Evolutionary conservation across 2,888 invertebrate genomes (phyloP), one percentile per base, ranked within the genome.

Genomic region (Tetheella fluctuosa): DNA sequence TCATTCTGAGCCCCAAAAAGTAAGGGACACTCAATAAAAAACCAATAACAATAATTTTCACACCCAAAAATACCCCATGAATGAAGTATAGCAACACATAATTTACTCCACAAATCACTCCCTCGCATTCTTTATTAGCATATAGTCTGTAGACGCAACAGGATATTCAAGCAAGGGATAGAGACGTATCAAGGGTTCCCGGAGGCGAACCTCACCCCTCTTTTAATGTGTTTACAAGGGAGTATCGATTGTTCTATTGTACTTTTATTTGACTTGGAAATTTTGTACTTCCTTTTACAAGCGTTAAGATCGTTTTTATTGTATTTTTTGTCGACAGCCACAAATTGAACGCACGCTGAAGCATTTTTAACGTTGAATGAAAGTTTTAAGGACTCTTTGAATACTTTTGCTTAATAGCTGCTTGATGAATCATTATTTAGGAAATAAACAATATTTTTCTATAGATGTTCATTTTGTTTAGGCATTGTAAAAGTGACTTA

Each of bases 151-250:
- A 84, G 84, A 84, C 86, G 90, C 91, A 91, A 91, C 91, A 90
- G 90, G 90, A 90, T 90, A 88, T 88, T 88, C 86, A 83, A 80
- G 69, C 48, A 73, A 83, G 86, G 89, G 86, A 89, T 89, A 78
- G 82, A 86, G 86, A 86, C 77, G 84, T 84, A 85, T 85, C 80
- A 80, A 82, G 83, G 85, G 82, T 81, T n/a, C 80, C 79, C 71
- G 70, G 70, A 64, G 68, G 74, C 73, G 63, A 62, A 64, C 57
- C 67, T 68, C 60, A 65, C 80, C 83, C 89, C 89, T 88, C 88
- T 83, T 86, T 86, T 91, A 92, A 93, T 91, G 91, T 93, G 92
- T 92, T 93, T 92, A 93, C 92, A 91, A 88, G 88, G 84, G 84
- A 88, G 88, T 92, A 92, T 92, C 91, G 92, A 93, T 91, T 92